These are phyloP conservation scores for Pristionchus fissidentatus DNA, from an alignment of 2,888 invertebrate species.

Conservation along the genomic window DNA sequence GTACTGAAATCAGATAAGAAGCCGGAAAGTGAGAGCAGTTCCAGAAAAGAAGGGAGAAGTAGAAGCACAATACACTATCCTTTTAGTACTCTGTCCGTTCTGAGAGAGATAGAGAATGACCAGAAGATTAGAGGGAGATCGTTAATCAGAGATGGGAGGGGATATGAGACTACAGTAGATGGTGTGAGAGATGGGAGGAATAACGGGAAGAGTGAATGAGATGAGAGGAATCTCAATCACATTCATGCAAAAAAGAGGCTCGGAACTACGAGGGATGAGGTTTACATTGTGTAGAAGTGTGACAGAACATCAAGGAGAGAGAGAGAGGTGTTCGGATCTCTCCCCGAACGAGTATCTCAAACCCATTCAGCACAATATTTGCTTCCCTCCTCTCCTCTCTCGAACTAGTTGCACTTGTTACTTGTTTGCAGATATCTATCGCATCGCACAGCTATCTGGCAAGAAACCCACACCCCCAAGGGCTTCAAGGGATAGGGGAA, in stretches of 20 bases:
- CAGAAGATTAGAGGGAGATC: too few species aligned
- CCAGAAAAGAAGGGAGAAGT: constrained; percentile 15
- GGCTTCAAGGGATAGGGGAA: too few species aligned
- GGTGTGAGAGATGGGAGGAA: neutral
- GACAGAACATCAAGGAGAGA: too few species aligned
- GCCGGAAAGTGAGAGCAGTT: too few species aligned
- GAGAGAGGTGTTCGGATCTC: constrained; percentile 16
- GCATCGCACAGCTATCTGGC: constrained; percentile 13
- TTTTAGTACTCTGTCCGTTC: neutral
- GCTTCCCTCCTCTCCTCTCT: constrained; percentile 6
- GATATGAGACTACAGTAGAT: neutral
- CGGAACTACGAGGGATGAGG: too few species aligned
- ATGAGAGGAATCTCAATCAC: neutral
- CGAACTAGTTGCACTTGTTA: constrained; percentile 28
- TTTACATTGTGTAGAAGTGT: too few species aligned
- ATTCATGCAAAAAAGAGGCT: too few species aligned
- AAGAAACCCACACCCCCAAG: constrained; percentile 24
- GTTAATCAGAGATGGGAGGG: too few species aligned
- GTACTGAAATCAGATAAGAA: neutral
- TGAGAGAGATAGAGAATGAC: neutral
- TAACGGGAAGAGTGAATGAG: neutral
- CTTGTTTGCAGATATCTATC: constrained; percentile 39
- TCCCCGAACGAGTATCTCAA: constrained; percentile 9
- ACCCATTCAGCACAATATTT: neutral
- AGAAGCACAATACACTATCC: neutral